Evolutionary conservation across 2,797 vertebrate species (phyloP).

Genomic region (Catharus ustulatus): DNA sequence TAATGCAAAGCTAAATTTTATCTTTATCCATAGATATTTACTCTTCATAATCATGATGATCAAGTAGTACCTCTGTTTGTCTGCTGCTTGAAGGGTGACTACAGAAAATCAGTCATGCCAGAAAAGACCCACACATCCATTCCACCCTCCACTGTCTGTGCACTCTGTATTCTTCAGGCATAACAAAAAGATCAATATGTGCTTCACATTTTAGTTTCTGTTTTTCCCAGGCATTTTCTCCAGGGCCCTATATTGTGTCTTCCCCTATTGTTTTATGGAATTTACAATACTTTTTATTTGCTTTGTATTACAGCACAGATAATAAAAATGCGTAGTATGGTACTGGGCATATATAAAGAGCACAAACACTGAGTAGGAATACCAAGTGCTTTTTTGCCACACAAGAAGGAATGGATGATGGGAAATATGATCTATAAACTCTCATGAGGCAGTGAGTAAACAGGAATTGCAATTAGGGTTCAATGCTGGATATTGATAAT

Average conservation of each 20-base stretch:
- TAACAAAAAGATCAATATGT: background rate
- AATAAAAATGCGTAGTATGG: background rate
- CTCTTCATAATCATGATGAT: background rate
- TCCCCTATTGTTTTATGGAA: background rate
- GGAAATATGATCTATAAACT: background rate
- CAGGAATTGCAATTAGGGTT: background rate
- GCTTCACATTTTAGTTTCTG: conserved; percentile 14
- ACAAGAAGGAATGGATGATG: background rate
- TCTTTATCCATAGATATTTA: background rate
- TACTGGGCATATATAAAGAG: background rate
- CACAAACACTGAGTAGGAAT: background rate
- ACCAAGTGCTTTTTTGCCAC: background rate
- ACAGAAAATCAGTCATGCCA: background rate
- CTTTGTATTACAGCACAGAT: background rate
- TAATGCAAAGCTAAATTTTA: background rate
- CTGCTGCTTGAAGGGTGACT: background rate
- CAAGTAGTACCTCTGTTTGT: background rate
- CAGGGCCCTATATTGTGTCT: background rate
- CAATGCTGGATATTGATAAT: background rate
- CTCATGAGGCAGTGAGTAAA: background rate
- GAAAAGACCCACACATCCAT: background rate
- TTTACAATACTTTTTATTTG: conserved; percentile 18
- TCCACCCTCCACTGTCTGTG: background rate
- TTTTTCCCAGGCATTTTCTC: conserved; percentile 12
- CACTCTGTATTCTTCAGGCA: background rate